phyloP scores from a whole-genome alignment of 2,113 vertebrate species.

The Andinoacara biseriatus region DNA sequence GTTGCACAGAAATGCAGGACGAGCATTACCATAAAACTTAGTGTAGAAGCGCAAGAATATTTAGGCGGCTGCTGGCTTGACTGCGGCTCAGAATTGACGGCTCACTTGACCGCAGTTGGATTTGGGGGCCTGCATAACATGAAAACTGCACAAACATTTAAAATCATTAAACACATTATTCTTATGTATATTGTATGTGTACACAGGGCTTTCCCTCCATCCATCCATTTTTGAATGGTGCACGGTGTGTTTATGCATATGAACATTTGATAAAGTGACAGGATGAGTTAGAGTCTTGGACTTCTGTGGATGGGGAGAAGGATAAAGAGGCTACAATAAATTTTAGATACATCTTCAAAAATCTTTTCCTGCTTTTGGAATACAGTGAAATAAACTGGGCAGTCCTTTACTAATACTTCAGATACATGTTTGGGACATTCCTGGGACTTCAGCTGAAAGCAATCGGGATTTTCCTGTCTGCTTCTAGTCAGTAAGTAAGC shows the following conservation, averaged over 20 bases:
- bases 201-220: no score
- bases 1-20: no score
- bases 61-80: no score
- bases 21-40: no score
- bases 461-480: constrained; percentile 84
- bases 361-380: background rate
- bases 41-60: no score
- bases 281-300: background rate
- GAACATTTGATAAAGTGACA: background rate
- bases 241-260: background rate
- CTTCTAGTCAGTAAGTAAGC: constrained; percentile 83
- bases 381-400: background rate
- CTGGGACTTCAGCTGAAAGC: constrained; percentile 83
- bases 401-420: constrained; percentile 77
- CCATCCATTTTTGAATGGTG: background rate
- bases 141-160: background rate
- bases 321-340: background rate
- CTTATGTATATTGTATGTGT: background rate
- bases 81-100: no score
- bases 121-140: background rate
- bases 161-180: background rate
- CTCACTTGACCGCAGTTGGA: no score
- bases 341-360: background rate
- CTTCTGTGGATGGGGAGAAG: background rate
- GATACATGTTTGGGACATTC: constrained; percentile 81